Conservation (phyloP, 2,888 invertebrate genomes). For the Lathronympha strigana region DNA sequence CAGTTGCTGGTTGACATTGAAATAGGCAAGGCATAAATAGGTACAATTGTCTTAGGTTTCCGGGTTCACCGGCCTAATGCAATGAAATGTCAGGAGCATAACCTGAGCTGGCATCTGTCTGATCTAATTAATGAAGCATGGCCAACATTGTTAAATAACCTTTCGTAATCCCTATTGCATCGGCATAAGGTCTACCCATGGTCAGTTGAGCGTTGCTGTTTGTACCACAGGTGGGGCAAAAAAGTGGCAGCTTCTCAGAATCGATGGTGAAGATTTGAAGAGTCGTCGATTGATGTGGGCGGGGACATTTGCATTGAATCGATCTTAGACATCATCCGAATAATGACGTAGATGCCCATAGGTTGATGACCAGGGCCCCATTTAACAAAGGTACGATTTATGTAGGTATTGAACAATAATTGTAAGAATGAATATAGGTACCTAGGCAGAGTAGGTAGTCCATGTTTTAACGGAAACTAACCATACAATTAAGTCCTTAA, state of each 20-base stretch:
- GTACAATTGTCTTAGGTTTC: conserved; percentile 63
- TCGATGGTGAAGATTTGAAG: conserved; percentile 56
- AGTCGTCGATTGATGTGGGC: conserved; percentile 78
- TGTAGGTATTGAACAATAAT: background rate
- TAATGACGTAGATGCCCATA: conserved; percentile 60
- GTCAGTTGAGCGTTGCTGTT: too few relatives aligned
- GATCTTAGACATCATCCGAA: conserved; percentile 67
- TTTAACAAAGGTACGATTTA: conserved; percentile 35
- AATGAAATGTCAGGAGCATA: conserved; percentile 73
- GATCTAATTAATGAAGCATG: conserved; percentile 78
- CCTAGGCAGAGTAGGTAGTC: too few relatives aligned
- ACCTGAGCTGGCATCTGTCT: conserved; percentile 61
- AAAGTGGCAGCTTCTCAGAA: conserved; percentile 56
- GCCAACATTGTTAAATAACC: too few relatives aligned
- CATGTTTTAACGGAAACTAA: too few relatives aligned
- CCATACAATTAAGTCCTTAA: too few relatives aligned
- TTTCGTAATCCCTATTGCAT: too few relatives aligned
- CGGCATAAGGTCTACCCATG: too few relatives aligned
- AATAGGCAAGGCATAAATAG: conserved; percentile 32
- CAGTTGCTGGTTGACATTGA: conserved; percentile 36
- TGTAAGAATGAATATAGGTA: too few relatives aligned
- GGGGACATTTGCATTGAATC: conserved; percentile 79
- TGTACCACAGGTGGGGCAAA: conserved; percentile 64
- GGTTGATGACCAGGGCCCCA: conserved; percentile 60
- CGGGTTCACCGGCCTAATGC: conserved; percentile 72